Conservation (phyloP, 2,113 vertebrate species). For the Camelus bactrianus region DNA sequence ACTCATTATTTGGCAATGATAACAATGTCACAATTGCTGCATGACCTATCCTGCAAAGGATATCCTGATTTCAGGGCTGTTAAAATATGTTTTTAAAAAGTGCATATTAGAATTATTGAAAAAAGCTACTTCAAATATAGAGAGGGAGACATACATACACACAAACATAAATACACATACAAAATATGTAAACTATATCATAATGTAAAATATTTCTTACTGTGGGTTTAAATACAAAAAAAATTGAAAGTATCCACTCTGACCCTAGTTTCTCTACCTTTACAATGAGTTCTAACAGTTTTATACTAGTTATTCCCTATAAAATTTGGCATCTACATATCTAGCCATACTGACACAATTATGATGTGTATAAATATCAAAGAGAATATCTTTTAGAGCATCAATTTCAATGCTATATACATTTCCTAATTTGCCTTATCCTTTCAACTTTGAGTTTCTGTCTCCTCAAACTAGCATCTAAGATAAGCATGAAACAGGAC, state of each 20-base stretch:
- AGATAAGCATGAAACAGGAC: background rate
- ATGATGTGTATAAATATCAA: background rate
- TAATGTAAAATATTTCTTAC: background rate
- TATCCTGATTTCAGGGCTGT: background rate
- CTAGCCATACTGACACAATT: background rate
- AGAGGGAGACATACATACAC: background rate
- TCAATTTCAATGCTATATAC: background rate
- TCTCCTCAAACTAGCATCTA: background rate
- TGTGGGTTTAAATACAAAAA: background rate
- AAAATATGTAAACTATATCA: background rate
- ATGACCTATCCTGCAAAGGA: background rate
- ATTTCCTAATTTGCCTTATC: background rate
- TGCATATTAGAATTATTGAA: background rate
- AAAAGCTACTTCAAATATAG: background rate
- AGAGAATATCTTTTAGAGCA: background rate
- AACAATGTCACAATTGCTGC: background rate
- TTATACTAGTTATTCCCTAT: background rate
- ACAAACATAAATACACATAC: background rate
- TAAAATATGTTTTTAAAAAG: background rate
- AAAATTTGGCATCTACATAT: background rate
- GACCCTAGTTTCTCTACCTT: background rate
- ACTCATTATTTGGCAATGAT: background rate
- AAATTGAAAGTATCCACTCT: background rate
- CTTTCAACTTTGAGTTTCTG: background rate
- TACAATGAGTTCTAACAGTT: background rate